Evolutionary conservation across 2,888 invertebrate species (phyloP), one percentile per base, ranked within the genome.

Genomic region (Neria commutata): DNA sequence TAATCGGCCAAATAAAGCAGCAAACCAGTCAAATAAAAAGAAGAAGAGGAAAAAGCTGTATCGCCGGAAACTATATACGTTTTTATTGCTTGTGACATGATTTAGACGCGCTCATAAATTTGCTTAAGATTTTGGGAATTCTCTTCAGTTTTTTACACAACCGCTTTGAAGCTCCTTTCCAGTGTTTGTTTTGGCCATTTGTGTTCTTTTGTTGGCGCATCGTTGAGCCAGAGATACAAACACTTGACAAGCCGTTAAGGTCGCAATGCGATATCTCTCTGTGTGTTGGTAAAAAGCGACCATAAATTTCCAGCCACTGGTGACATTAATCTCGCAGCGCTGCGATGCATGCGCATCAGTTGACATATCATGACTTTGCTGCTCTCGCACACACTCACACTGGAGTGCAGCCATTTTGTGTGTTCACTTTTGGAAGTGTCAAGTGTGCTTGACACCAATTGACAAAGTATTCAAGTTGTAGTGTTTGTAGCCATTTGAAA

Each of bases 71-170:
- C n/a, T n/a, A n/a, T n/a, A n/a, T n/a, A 48, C 60, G 51, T 48
- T 60, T 29, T 50, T 56, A 52, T 65, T 58, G 54, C 51, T 57
- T 61, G 64, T 60, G 60, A 50, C 63, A 70, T 76, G 76, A 76
- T 77, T 77, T 76, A 77, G 76, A 58, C 70, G 73, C 65, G 72
- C 71, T 56, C 72, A 72, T 76, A 76, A 74, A 76, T 76, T 73
- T 57, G 62, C 68, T 70, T 71, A 67, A 74, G 70, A 67, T 68
- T 75, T 69, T 68, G 51, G 67, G 67, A 67, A 71, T 71, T 42
- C 4, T 42, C 21, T 71, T 69, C 65, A 10, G 33, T 33, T 3
- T 24, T 47, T 25, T 47, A 19, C 19, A 6, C 19, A 19, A 2
- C 4, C 19, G 17, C 16, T 19, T 19, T 19, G 19, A 8, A 40